Evolutionary conservation across 2,888 invertebrate genomes (phyloP).

Genomic region (Tortrix viridana): DNA sequence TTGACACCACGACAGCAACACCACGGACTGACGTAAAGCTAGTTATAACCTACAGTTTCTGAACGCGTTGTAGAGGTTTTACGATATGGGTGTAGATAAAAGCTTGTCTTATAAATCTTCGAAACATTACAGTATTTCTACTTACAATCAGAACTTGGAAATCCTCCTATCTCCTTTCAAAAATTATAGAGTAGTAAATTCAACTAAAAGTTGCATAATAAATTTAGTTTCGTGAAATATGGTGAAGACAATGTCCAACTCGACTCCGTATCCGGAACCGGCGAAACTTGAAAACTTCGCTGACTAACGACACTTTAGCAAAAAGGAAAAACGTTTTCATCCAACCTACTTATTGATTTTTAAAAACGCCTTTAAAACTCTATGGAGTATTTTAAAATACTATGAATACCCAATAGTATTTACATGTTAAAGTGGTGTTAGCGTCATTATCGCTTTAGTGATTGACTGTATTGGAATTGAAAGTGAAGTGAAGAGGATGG

Average conservation of each 20-base stretch:
- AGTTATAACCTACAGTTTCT: too few relatives aligned
- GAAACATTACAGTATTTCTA: background rate
- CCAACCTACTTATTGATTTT: constrained; percentile 44
- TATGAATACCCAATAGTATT: too few relatives aligned
- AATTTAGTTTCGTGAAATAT: constrained; percentile 55
- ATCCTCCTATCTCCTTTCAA: constrained; percentile 32
- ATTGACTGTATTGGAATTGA: too few relatives aligned
- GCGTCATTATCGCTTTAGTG: too few relatives aligned
- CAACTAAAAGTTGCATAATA: constrained; percentile 54
- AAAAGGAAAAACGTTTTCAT: constrained; percentile 56
- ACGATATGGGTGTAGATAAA: too few relatives aligned
- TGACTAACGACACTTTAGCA: constrained; percentile 59
- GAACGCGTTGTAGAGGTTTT: too few relatives aligned
- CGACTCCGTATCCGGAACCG: constrained; percentile 51
- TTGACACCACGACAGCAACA: too few relatives aligned
- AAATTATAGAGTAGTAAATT: constrained; percentile 41
- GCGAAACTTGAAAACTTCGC: constrained; percentile 57
- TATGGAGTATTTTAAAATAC: background rate
- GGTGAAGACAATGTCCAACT: constrained; percentile 60
- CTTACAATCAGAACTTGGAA: constrained; percentile 15
- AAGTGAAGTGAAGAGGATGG: too few relatives aligned
- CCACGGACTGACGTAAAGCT: too few relatives aligned
- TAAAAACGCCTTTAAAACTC: background rate
- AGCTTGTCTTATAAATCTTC: background rate
- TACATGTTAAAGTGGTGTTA: too few relatives aligned